Conservation (phyloP, 2,113 vertebrate genomes). For the Psephotus haematonotus region DNA sequence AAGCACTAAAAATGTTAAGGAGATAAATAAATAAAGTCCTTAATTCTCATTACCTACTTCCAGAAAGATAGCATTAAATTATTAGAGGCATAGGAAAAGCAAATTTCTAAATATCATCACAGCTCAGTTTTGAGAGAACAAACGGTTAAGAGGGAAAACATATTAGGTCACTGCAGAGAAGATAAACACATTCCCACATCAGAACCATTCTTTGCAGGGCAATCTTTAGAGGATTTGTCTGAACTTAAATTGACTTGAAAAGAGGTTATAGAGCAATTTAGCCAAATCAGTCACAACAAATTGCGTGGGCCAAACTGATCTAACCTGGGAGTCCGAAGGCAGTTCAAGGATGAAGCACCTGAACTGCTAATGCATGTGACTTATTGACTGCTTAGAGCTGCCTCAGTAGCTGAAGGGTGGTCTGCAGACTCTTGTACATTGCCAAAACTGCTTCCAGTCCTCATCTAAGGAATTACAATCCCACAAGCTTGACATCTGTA, state of each 20-base stretch:
- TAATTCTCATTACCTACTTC: not conserved
- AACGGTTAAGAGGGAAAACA: not conserved
- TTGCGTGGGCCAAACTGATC: not conserved
- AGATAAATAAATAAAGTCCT: not conserved
- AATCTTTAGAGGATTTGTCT: not conserved
- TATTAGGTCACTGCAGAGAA: not conserved
- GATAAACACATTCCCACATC: not conserved
- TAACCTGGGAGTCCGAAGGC: not conserved
- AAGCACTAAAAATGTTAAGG: not conserved
- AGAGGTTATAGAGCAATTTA: not conserved
- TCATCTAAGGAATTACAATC: not conserved
- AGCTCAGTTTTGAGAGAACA: not conserved
- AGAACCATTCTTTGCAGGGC: not conserved
- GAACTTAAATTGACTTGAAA: not conserved
- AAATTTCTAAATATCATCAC: not conserved
- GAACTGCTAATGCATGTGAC: not conserved
- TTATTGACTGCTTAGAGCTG: not conserved
- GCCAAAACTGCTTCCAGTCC: not conserved
- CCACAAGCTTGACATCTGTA: not conserved
- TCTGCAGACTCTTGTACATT: not conserved
- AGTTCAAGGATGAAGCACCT: not conserved
- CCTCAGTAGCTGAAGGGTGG: not conserved
- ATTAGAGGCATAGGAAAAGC: not conserved
- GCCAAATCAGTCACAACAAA: not conserved
- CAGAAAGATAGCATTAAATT: not conserved